phyloP scores from a whole-genome alignment of 2,797 vertebrate species.

The Alfaro cultratus region DNA sequence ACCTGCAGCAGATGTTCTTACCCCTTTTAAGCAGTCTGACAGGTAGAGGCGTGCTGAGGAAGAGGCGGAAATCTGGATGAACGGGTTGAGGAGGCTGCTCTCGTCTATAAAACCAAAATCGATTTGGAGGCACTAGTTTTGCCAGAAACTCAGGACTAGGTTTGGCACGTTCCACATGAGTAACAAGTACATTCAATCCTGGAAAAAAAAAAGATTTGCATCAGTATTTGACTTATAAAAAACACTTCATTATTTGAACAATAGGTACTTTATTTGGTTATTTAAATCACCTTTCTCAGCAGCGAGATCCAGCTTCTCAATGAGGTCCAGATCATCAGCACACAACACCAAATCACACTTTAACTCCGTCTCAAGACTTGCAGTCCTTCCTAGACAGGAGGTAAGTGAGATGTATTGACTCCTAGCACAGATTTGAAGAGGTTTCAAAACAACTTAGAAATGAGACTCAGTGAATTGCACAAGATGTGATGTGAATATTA shows the following conservation, averaged over 20 bases:
- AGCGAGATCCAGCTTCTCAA: slow-evolving; percentile 74
- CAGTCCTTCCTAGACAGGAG: slow-evolving; percentile 43
- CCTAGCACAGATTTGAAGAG: not conserved
- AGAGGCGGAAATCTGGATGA: slow-evolving; percentile 78
- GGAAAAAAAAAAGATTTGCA: not conserved
- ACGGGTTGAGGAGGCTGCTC: slow-evolving; percentile 9
- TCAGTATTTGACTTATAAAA: not conserved
- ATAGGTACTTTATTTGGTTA: not conserved
- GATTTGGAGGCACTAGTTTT: slow-evolving; percentile 59
- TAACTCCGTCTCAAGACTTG: slow-evolving; percentile 34
- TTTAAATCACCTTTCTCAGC: slow-evolving; percentile 74
- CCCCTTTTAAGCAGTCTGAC: slow-evolving; percentile 72
- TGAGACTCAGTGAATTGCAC: not conserved
- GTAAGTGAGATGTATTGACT: not conserved
- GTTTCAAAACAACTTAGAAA: not conserved
- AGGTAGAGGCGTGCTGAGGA: slow-evolving; percentile 82
- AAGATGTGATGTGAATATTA: not conserved
- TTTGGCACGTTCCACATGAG: slow-evolving; percentile 72
- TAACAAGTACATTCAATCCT: slow-evolving; percentile 83
- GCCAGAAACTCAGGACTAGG: slow-evolving; percentile 67
- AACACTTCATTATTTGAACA: not conserved
- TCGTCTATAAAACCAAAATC: slow-evolving; percentile 23
- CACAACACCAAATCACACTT: slow-evolving; percentile 72
- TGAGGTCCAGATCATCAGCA: slow-evolving; percentile 78
- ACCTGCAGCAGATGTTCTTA: slow-evolving; percentile 56